Evolutionary conservation across 2,888 invertebrate genomes (phyloP), one percentile per base, ranked within the genome.

Genomic region (Neocrepidodera transversa): DNA sequence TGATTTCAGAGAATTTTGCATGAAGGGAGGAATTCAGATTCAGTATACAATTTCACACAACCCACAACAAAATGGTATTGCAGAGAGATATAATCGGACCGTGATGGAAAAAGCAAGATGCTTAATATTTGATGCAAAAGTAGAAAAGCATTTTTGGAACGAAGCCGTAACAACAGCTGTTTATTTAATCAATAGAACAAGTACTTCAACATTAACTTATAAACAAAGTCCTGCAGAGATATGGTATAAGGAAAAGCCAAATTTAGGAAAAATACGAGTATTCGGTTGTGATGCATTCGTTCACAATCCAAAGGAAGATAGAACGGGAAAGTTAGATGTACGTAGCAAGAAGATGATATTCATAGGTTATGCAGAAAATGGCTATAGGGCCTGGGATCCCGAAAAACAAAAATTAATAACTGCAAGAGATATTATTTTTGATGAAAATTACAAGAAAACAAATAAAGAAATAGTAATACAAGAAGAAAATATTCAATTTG

Each of bases 241-340:
- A 5, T 76, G 76, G 74, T 59, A 62, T 32, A 42, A 28, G 1
- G 58, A 40, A 68, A 79, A 40, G n/a, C n/a, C n/a, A n/a, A n/a
- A n/a, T n/a, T n/a, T n/a, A n/a, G n/a, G n/a, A n/a, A n/a, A n/a
- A n/a, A 13, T 73, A 5, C 56, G 64, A 65, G 55, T 71, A 17
- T 76, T 76, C 68, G 74, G 70, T 20, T 71, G 71, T 43, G 50
- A 42, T 16, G 74, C 61, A 2, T 68, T 72, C 70, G 68, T 68
- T 4, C 71, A 74, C 47, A 58, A 74, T 14, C 71, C 72, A 1
- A 74, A 75, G 55, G 68, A 69, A 56, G 74, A 68, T 50, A 59
- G 72, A 36, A 42, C 54, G 40, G 13, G 26, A 10, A 59, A 66
- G 53, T 32, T 66, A 3, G 58, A 64, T 23, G 1, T 49, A n/a